Conservation (phyloP, 2,888 invertebrate species). For the Acanthococcus lagerstroemiae region DNA sequence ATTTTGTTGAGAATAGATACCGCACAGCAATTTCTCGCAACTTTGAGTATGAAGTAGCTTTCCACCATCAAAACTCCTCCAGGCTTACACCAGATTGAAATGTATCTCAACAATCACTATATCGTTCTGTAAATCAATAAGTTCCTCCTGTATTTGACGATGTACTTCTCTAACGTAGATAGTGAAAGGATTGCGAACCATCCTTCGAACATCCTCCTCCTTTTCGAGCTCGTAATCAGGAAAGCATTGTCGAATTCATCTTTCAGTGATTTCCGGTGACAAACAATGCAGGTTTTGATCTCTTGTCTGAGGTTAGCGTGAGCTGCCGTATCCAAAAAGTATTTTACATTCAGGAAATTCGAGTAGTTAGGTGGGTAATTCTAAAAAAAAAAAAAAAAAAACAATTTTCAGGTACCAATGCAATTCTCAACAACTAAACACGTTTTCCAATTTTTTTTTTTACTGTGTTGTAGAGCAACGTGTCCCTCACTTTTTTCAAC, state of each 20-base stretch:
- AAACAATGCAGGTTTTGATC: too few relatives aligned
- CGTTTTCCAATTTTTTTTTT: too few relatives aligned
- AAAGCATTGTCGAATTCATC: not conserved
- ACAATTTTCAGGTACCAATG: too few relatives aligned
- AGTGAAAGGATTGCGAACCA: not conserved
- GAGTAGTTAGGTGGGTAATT: too few relatives aligned
- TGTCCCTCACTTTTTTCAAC: too few relatives aligned
- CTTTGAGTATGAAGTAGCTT: not conserved
- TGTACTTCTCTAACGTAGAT: not conserved
- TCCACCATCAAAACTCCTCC: not conserved
- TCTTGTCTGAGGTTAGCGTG: too few relatives aligned
- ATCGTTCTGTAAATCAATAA: not conserved
- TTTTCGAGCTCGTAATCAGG: not conserved
- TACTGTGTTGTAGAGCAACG: too few relatives aligned
- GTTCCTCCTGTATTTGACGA: not conserved
- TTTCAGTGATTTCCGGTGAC: not conserved
- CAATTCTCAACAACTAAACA: too few relatives aligned
- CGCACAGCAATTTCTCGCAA: not conserved
- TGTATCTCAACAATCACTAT: not conserved
- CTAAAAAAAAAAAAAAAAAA: too few relatives aligned
- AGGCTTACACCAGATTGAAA: not conserved
- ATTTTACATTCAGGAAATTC: too few relatives aligned
- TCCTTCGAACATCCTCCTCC: not conserved
- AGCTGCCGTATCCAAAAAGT: too few relatives aligned
- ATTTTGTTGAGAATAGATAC: not conserved